phyloP scores from a whole-genome alignment of 64 coral and sea anemone species.

The Montipora sp. region DNA sequence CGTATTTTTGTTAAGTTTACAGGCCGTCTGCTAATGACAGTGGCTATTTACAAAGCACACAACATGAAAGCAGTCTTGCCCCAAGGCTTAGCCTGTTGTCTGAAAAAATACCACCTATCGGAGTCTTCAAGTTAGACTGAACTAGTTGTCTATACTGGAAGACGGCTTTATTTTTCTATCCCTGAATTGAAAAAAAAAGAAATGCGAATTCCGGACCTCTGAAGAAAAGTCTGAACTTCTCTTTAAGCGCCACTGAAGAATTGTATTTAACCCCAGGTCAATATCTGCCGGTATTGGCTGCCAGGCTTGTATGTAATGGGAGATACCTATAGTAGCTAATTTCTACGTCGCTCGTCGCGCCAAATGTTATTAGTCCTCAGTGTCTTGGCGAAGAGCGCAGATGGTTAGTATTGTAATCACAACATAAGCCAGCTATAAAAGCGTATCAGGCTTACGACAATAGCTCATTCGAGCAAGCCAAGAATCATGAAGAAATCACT shows the following conservation, averaged over 20 bases:
- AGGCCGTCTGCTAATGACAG: constrained; percentile 26
- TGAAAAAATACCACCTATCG: background rate
- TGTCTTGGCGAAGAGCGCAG: constrained; percentile 4
- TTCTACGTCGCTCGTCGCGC: constrained; percentile 34
- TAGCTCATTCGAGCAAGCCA: background rate
- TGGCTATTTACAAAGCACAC: constrained; percentile 47
- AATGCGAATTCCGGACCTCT: background rate
- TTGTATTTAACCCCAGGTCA: constrained; percentile 37
- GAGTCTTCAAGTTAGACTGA: too few species aligned
- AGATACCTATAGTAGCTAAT: background rate
- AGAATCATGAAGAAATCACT: constrained; percentile 1
- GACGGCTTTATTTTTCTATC: background rate
- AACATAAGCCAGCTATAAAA: constrained; percentile 36
- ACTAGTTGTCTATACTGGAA: background rate
- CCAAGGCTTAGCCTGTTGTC: background rate
- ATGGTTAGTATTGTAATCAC: constrained; percentile 16
- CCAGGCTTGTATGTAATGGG: constrained; percentile 23
- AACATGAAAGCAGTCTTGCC: background rate
- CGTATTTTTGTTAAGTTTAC: constrained; percentile 48
- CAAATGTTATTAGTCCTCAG: constrained; percentile 42
- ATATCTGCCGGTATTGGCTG: constrained; percentile 4
- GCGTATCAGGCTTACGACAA: background rate
- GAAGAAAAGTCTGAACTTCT: background rate
- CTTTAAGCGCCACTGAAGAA: background rate
- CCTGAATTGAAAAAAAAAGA: background rate